phyloP scores from a whole-genome alignment of 2,888 invertebrate genomes.

The Sinelater perroti region DNA sequence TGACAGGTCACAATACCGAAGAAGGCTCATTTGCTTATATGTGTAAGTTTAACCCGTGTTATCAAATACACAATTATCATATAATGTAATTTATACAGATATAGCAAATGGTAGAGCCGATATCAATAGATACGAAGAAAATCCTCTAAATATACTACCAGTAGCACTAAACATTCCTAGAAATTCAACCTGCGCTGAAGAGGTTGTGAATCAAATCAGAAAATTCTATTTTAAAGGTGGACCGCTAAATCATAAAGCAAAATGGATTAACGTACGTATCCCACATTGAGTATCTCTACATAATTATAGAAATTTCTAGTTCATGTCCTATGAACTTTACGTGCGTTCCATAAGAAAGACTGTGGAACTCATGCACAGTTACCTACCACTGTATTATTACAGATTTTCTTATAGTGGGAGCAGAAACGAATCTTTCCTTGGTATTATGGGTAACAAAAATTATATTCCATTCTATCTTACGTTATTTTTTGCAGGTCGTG shows the following conservation, averaged over 20 bases:
- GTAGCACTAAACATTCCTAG: constrained; percentile 13
- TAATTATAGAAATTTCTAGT: constrained; percentile 6
- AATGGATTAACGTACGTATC: constrained; percentile 24
- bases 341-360: constrained; percentile 5
- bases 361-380: background rate
- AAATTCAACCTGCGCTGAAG: background rate
- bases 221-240: constrained; percentile 10
- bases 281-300: background rate
- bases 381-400: constrained; percentile 7
- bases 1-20: constrained; percentile 25
- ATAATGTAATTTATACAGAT: no score
- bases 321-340: constrained; percentile 7
- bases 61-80: no score
- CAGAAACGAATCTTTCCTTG: background rate
- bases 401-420: constrained; percentile 15
- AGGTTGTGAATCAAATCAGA: constrained; percentile 1
- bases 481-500: constrained; percentile 9
- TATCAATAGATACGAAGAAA: constrained; percentile 11
- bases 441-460: constrained; percentile 2
- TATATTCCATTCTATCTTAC: background rate
- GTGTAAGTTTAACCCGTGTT: constrained; percentile 8
- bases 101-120: background rate
- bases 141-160: constrained; percentile 13
- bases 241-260: constrained; percentile 2
- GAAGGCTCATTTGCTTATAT: constrained; percentile 28